These are phyloP conservation scores for Scaptomyza flava DNA, from an alignment of 2,888 invertebrate genomes.

Conservation along the genomic window DNA sequence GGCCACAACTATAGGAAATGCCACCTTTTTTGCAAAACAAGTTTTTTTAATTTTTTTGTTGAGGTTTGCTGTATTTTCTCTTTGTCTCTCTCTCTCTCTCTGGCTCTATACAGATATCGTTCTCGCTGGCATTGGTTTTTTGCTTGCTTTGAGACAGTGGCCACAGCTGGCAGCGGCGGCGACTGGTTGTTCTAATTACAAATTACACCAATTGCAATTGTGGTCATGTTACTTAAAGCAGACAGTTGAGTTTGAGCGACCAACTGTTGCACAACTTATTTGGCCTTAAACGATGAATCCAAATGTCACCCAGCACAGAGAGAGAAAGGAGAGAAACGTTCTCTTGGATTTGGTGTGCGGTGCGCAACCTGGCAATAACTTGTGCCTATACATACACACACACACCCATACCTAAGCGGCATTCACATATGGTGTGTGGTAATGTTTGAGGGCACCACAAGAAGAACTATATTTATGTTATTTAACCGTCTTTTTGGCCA, in stretches of 20 bases:
- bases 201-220: conserved; percentile 29
- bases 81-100: not conserved
- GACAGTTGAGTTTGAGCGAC: conserved; percentile 3
- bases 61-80: not conserved
- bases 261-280: conserved; percentile 37
- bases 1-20: not conserved
- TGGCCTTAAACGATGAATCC: conserved; percentile 21
- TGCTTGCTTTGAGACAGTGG: conserved; percentile 4
- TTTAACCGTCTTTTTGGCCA: conserved; percentile 37
- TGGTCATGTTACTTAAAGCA: conserved; percentile 38
- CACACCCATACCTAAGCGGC: not conserved
- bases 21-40: not conserved
- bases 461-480: not conserved
- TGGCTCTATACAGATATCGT: not conserved
- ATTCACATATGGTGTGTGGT: conserved; percentile 9
- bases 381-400: conserved; percentile 9
- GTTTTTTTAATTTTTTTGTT: not conserved
- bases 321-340: conserved; percentile 5
- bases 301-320: not conserved
- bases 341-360: not conserved
- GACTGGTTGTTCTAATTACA: conserved; percentile 34
- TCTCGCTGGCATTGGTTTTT: not conserved
- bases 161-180: conserved; percentile 37
- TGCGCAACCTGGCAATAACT: conserved; percentile 37
- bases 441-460: conserved; percentile 7